Conservation (phyloP, 2,797 vertebrate genomes). For the Cynodonichthys magdalenae region DNA sequence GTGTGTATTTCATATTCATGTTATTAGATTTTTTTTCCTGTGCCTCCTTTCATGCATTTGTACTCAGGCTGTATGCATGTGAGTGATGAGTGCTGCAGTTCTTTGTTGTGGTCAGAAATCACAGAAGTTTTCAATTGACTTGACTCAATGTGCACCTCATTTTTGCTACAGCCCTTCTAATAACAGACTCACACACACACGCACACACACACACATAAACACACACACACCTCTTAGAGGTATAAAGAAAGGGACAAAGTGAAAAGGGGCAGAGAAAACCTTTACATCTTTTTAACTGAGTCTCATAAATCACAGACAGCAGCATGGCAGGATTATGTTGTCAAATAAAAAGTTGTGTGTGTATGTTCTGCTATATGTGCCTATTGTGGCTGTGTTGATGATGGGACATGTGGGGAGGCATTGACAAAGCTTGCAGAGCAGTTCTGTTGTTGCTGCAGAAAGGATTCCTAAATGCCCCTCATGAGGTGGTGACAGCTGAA, state of each 20-base stretch:
- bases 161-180: conserved; percentile 37
- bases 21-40: neutral
- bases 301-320: conserved; percentile 77
- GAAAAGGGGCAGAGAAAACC: conserved; percentile 38
- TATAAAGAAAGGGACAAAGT: conserved; percentile 31
- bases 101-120: conserved; percentile 68
- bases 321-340: conserved; percentile 73
- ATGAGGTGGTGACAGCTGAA: conserved; percentile 57
- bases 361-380: conserved; percentile 9
- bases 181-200: conserved; percentile 23
- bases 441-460: conserved; percentile 47
- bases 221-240: conserved; percentile 24
- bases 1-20: neutral
- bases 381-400: conserved; percentile 22
- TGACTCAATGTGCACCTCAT: conserved; percentile 44
- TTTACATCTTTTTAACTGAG: conserved; percentile 69
- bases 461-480: conserved; percentile 51
- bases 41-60: neutral
- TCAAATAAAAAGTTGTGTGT: conserved; percentile 58
- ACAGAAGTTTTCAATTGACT: conserved; percentile 55
- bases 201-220: conserved; percentile 22
- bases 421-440: conserved; percentile 54
- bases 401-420: conserved; percentile 65
- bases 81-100: conserved; percentile 70
- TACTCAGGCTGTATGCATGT: conserved; percentile 29